Conservation (phyloP, 2,113 vertebrate species). For the Nannospalax galili region DNA sequence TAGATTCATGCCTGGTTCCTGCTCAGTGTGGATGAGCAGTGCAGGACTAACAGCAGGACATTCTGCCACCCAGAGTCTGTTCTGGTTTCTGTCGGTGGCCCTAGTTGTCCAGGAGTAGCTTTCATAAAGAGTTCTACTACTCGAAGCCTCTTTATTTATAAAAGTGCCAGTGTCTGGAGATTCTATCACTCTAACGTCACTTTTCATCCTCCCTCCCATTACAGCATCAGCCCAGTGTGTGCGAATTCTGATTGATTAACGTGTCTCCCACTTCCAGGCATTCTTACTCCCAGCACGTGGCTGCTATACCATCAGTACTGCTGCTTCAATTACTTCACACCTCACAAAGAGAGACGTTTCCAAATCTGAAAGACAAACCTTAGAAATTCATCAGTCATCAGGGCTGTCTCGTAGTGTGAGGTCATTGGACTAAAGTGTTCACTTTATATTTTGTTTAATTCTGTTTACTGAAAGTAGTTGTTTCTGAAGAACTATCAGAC, state of each 20-base stretch:
- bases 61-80: neutral
- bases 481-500: neutral
- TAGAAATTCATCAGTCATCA: neutral
- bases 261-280: neutral
- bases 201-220: neutral
- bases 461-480: neutral
- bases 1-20: accelerated
- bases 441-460: neutral
- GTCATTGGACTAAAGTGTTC: neutral
- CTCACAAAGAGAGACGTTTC: neutral
- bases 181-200: too few relatives aligned
- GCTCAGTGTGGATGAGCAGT: neutral
- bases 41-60: neutral
- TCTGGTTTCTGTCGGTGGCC: neutral
- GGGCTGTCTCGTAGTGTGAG: neutral
- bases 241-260: neutral
- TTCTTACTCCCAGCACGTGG: neutral
- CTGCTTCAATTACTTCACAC: neutral
- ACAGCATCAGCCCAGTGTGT: accelerated
- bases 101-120: neutral
- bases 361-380: neutral
- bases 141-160: neutral
- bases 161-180: neutral
- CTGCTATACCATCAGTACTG: neutral
- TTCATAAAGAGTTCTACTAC: neutral